Evolutionary conservation across 2,797 vertebrate genomes (phyloP).

Genomic region (Mormyrops attenuatus): DNA sequence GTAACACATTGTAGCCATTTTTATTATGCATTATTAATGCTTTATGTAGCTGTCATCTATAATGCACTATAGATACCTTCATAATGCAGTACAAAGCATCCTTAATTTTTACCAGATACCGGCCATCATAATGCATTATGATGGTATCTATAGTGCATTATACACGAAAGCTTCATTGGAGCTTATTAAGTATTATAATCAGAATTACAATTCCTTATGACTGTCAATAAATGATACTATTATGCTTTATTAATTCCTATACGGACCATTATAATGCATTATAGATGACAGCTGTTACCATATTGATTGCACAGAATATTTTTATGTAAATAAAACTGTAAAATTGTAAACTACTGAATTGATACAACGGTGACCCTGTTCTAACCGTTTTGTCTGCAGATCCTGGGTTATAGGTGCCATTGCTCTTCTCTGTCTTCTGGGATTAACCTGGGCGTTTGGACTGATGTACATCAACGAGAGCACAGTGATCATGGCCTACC

Average conservation of each 20-base stretch:
- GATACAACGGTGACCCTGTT: background rate
- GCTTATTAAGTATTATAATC: background rate
- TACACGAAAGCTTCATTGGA: background rate
- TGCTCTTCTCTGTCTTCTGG: slow-evolving; percentile 68
- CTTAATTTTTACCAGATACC: background rate
- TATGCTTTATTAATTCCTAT: background rate
- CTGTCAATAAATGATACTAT: background rate
- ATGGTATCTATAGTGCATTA: background rate
- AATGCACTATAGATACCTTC: background rate
- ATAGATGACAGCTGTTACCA: background rate
- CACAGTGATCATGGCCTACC: slow-evolving; percentile 96
- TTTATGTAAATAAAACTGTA: background rate
- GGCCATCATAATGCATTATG: background rate
- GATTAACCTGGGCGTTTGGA: slow-evolving; percentile 95
- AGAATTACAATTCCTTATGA: background rate
- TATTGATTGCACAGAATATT: background rate
- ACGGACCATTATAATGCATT: background rate
- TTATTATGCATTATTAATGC: background rate
- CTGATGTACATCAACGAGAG: slow-evolving; percentile 96
- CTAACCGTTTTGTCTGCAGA: slow-evolving; percentile 47
- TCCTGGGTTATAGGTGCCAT: slow-evolving; percentile 80
- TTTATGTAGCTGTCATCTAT: background rate
- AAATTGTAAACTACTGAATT: background rate
- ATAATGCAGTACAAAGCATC: background rate
- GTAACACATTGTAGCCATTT: background rate